A percentile compares a stretch with the other conserved stretches of the same genome.
phyloP scores from a whole-genome alignment of 2,113 vertebrate species.

The Asarcornis scutulata region DNA sequence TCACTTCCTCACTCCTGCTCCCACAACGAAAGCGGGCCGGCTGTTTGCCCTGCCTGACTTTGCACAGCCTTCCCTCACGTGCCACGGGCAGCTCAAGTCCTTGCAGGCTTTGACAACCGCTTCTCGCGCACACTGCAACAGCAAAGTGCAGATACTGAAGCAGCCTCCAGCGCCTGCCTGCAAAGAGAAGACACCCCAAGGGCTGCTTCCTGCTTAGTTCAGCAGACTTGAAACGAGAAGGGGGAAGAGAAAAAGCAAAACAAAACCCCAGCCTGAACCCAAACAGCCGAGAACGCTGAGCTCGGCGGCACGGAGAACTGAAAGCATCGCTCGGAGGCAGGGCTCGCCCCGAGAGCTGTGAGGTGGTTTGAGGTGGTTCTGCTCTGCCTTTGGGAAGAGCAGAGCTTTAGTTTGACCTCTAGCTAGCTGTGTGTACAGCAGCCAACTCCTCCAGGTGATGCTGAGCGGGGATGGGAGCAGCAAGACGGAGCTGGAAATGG shows the following conservation, averaged over 20 bases:
- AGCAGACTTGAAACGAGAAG: background rate
- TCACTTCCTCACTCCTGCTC: constrained; percentile 1
- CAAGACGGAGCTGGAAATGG: background rate
- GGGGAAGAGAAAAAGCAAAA: background rate
- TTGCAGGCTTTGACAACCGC: background rate
- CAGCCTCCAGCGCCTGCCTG: background rate
- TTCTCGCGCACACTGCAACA: background rate
- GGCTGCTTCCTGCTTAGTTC: background rate
- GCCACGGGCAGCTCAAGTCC: background rate
- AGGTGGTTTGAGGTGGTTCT: fast-evolving
- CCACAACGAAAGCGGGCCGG: background rate
- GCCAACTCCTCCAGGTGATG: background rate
- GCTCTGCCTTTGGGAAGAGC: background rate
- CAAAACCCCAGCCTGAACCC: background rate
- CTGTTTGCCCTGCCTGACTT: background rate
- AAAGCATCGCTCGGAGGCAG: background rate
- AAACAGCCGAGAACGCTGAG: background rate
- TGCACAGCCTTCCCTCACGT: background rate
- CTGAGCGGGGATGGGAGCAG: background rate
- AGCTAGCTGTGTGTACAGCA: background rate
- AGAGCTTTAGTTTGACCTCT: background rate
- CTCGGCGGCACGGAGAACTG: background rate
- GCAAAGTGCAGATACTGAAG: background rate
- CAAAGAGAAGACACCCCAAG: background rate
- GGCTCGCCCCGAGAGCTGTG: background rate